Conservation (phyloP, 2,888 invertebrate species). For the Gymnosoma rotundatum region DNA sequence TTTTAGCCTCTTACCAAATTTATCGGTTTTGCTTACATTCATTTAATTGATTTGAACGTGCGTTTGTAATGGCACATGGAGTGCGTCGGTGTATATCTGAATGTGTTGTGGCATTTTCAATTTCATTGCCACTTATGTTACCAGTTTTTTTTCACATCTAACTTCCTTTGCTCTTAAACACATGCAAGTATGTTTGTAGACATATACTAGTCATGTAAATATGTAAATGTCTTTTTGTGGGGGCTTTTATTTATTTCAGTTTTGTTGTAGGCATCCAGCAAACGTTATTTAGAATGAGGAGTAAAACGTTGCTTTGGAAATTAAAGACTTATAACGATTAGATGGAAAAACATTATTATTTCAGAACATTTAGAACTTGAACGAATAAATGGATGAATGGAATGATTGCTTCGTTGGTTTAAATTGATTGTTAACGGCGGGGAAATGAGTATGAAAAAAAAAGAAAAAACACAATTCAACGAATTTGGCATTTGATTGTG, state of each 20-base stretch:
- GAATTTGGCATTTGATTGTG: neutral
- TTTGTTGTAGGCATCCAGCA: slow-evolving; percentile 14
- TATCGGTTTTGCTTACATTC: slow-evolving; percentile 48
- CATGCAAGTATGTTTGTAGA: neutral
- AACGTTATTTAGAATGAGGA: neutral
- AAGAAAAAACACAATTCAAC: slow-evolving; percentile 21
- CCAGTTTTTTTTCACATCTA: slow-evolving; percentile 20
- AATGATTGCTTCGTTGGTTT: slow-evolving; percentile 27
- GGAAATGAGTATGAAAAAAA: neutral
- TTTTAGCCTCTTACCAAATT: slow-evolving; percentile 46
- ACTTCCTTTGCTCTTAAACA: slow-evolving; percentile 21
- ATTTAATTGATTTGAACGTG: slow-evolving; percentile 49
- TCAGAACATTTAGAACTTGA: slow-evolving; percentile 30
- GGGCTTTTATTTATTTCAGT: slow-evolving; percentile 32
- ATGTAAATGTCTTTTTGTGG: slow-evolving; percentile 32
- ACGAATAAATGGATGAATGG: slow-evolving; percentile 29
- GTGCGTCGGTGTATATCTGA: slow-evolving; percentile 6
- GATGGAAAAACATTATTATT: slow-evolving; percentile 55
- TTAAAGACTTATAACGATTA: slow-evolving; percentile 53
- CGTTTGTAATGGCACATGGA: slow-evolving; percentile 9
- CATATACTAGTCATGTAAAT: neutral
- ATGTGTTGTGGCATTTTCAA: slow-evolving; percentile 51
- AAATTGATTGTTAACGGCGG: slow-evolving; percentile 17
- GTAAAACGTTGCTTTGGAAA: slow-evolving; percentile 45
- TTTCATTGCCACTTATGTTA: slow-evolving; percentile 60